These are phyloP conservation scores for Elanus axillaris DNA, from an alignment of 2,113 vertebrate genomes.

Conservation along the genomic window DNA sequence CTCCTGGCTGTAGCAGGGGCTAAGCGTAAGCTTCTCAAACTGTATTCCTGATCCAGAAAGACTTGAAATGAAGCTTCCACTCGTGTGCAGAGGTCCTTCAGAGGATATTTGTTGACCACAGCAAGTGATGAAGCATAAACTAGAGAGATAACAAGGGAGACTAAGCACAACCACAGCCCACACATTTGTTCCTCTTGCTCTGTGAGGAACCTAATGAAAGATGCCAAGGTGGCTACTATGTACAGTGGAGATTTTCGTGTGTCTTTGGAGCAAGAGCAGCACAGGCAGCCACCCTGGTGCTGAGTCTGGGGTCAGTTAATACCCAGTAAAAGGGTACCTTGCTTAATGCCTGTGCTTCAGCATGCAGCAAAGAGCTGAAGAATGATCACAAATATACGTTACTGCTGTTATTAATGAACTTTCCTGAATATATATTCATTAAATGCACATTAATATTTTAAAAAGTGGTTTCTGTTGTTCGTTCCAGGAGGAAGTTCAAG, in stretches of 20 bases:
- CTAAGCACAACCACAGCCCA: background rate
- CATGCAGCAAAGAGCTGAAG: background rate
- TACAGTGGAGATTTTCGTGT: accelerated
- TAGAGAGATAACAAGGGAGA: background rate
- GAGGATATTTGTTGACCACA: background rate
- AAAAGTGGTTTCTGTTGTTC: background rate
- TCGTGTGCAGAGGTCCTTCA: accelerated
- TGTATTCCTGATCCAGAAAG: background rate
- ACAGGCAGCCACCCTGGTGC: background rate
- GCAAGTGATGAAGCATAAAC: background rate
- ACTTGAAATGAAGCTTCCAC: background rate
- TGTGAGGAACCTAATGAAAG: background rate
- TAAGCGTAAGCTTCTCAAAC: background rate
- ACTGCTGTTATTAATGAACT: background rate
- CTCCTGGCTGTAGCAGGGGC: background rate
- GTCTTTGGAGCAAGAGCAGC: background rate
- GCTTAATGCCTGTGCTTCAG: background rate
- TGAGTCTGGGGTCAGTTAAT: background rate
- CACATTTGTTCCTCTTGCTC: background rate
- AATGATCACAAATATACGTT: background rate
- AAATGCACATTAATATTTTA: background rate
- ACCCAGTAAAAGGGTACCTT: background rate
- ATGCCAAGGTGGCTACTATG: background rate
- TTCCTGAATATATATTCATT: background rate
- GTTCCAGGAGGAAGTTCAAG: background rate